Evolutionary conservation across 2,113 vertebrate species (phyloP), one percentile per base, ranked within the genome.

Genomic region (Clarias batrachus): DNA sequence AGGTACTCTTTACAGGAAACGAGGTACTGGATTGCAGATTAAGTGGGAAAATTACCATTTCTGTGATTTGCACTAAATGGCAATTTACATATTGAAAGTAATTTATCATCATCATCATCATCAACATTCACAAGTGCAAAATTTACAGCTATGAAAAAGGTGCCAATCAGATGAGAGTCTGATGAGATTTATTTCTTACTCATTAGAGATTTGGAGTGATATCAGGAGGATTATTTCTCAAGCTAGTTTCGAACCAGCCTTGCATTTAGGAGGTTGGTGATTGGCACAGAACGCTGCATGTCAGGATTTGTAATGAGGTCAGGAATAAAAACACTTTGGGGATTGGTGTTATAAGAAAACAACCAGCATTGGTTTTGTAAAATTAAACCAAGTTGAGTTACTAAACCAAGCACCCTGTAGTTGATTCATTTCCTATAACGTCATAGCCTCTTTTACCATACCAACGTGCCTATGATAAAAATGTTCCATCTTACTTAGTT

Each of bases 51-150:
- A 25, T 63, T 8, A 52, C 70, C 7, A n/a, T 19, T 60, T 7
- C 41, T 65, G 83, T 52, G 41, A 85, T 85, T 52, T 56, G 8
- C 17, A 33, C 14, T 59, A 66, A 79, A 56, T 48, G 81, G 68
- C 2, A 65, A 4, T 52, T 37, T 56, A 66, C 9, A 48, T 48
- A 48, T 48, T 48, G 48, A 48, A 48, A 48, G 48, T 48, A 48
- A 48, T 41, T 48, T 5, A 48, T 48, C 48, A 48, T 48, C 48
- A 48, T 48, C 48, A 48, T 8, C 48, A 25, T 25, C 30, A 9
- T 11, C 25, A 23, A 33, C 30, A 33, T 33, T 30, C 63, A 54
- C 21, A 7, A 59, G 14, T 21, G 52, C 16, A 19, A 59, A 30
- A 56, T 76, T 25, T 23, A 48, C 19, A 8, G 73, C 74, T 54